Conservation (phyloP, 2,113 vertebrate genomes). For the Heterochromis multidens region DNA sequence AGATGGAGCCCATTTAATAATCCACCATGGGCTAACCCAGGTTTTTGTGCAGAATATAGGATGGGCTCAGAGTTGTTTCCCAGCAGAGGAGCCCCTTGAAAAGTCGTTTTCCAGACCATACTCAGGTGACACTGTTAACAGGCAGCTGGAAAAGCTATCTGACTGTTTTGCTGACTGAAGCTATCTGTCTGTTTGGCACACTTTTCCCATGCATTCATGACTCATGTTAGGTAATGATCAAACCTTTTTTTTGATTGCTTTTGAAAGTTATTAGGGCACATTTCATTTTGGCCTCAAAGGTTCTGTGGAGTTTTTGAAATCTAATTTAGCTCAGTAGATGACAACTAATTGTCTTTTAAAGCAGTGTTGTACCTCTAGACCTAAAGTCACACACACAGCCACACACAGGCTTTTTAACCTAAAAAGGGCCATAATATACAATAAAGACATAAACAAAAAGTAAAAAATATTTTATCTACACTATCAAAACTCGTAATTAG, state of each 20-base stretch:
- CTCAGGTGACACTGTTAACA: conserved; percentile 59
- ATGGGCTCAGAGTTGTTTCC: conserved; percentile 26
- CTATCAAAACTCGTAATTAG: neutral
- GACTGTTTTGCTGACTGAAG: conserved; percentile 30
- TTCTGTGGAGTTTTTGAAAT: neutral
- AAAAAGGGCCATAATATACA: accelerated
- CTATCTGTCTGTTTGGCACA: conserved; percentile 3
- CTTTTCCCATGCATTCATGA: conserved; percentile 24
- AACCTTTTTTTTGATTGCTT: neutral
- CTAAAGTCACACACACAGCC: neutral
- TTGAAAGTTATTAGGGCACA: neutral
- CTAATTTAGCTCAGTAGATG: neutral
- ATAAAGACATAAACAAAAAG: neutral
- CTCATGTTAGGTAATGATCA: conserved; percentile 22
- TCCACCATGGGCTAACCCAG: conserved; percentile 18
- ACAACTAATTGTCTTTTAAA: neutral
- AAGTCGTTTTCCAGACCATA: conserved; percentile 42
- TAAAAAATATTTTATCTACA: neutral
- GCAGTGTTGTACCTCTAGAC: neutral
- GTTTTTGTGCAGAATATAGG: conserved; percentile 36
- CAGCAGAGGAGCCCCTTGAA: conserved; percentile 18
- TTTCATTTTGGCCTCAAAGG: neutral
- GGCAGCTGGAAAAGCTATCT: conserved; percentile 51
- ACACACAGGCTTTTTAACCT: neutral
- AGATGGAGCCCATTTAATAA: conserved; percentile 29